These are phyloP conservation scores for Halichoerus grypus DNA, from an alignment of 2,113 vertebrate species.

Conservation along the genomic window DNA sequence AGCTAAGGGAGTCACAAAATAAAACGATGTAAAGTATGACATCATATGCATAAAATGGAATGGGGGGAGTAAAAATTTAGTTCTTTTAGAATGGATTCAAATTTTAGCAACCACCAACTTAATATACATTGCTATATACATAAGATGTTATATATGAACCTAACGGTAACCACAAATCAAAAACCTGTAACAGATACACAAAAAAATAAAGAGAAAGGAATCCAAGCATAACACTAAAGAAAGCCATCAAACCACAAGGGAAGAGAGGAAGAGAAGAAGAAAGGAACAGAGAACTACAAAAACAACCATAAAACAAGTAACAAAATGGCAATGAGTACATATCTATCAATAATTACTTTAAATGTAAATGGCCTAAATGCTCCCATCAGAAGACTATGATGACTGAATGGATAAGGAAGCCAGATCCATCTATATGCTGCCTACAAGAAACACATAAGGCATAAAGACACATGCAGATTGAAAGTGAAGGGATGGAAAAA, in stretches of 20 bases:
- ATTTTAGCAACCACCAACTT: neutral
- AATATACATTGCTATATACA: neutral
- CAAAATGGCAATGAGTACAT: neutral
- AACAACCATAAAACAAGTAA: neutral
- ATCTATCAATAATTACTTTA: neutral
- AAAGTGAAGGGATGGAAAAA: neutral
- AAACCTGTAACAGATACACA: neutral
- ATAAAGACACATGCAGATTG: neutral
- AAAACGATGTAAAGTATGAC: neutral
- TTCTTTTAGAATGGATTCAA: neutral
- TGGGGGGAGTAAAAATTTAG: neutral
- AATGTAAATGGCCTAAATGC: neutral
- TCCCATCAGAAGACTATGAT: neutral
- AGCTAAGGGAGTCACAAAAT: neutral
- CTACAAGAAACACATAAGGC: neutral
- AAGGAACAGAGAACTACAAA: neutral
- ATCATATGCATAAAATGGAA: neutral
- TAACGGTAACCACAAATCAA: neutral
- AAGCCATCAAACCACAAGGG: neutral
- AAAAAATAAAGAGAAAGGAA: too few species aligned
- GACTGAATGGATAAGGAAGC: neutral
- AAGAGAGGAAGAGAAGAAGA: neutral
- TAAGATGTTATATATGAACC: neutral
- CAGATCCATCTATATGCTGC: neutral
- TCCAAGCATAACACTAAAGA: neutral